Conservation (phyloP, 2,797 vertebrate genomes). For the Arctocebus calabarensis region DNA sequence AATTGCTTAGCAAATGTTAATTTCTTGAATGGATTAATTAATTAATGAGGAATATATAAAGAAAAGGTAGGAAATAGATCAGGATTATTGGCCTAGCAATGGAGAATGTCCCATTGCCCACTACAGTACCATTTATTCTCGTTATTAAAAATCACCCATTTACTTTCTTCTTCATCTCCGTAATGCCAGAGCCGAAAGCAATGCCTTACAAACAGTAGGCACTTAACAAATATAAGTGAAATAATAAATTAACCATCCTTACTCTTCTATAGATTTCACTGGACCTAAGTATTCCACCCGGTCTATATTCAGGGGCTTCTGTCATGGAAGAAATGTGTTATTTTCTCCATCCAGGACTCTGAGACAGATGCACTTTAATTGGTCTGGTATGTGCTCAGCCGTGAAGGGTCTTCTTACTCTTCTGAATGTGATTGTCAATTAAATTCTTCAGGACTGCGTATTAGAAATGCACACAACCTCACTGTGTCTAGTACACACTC, state of each 20-base stretch:
- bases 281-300: background rate
- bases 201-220: conserved; percentile 6
- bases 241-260: conserved; percentile 21
- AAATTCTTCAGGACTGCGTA: conserved; percentile 2
- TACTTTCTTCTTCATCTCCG: conserved; percentile 46
- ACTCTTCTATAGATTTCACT: background rate
- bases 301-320: background rate
- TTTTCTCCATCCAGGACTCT: conserved; percentile 18
- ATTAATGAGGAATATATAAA: conserved; percentile 56
- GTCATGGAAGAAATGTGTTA: conserved; percentile 19
- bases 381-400: background rate
- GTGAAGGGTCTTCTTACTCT: background rate
- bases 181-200: background rate
- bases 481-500: background rate
- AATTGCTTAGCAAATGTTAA: conserved; percentile 48
- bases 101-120: background rate
- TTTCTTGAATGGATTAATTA: conserved; percentile 26
- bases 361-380: conserved; percentile 48
- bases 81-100: conserved; percentile 43
- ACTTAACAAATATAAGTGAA: conserved; percentile 37
- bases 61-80: conserved; percentile 41
- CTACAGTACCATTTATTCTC: background rate
- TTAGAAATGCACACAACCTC: conserved; percentile 23
- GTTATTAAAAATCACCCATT: conserved; percentile 38
- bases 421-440: conserved; percentile 3